A percentile compares a stretch with the other conserved stretches of the same genome.
phyloP scores from a whole-genome alignment of 1,140 invertebrate species.

The Lepidurus packardi region DNA sequence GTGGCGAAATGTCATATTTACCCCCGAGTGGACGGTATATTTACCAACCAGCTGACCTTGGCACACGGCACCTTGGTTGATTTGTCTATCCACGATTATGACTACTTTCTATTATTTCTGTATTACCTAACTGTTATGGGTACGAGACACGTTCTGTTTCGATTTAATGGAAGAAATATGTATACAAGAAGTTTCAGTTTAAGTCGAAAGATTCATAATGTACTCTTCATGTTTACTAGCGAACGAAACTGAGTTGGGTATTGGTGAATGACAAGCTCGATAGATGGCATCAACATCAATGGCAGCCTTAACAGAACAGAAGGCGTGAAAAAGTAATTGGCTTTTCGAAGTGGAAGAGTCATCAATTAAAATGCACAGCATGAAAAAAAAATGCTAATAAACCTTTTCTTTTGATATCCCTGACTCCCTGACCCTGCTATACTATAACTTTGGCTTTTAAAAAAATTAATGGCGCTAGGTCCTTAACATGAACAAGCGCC shows the following conservation, averaged over 20 bases:
- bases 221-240: not conserved
- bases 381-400: not conserved
- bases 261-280: not conserved
- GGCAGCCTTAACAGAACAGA: not conserved
- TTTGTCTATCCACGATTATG: too few species aligned
- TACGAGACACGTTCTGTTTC: too few species aligned
- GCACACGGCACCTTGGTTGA: too few species aligned
- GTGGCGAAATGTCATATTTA: too few species aligned
- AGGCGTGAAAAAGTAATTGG: slow-evolving; percentile 13
- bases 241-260: not conserved
- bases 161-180: too few species aligned
- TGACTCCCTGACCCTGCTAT: not conserved
- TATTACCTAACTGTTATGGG: too few species aligned
- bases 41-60: too few species aligned
- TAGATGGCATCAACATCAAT: not conserved
- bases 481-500: slow-evolving; percentile 18
- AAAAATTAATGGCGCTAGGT: not conserved
- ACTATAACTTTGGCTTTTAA: not conserved
- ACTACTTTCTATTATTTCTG: too few species aligned
- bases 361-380: not conserved
- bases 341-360: not conserved
- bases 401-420: not conserved
- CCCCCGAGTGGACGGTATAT: too few species aligned
- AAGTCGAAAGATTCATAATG: not conserved
- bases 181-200: too few species aligned